A percentile compares a stretch with the other conserved stretches of the same genome.
Conservation (phyloP, 92 coral and sea anemone species). For the Anthopleura xanthogrammica region DNA sequence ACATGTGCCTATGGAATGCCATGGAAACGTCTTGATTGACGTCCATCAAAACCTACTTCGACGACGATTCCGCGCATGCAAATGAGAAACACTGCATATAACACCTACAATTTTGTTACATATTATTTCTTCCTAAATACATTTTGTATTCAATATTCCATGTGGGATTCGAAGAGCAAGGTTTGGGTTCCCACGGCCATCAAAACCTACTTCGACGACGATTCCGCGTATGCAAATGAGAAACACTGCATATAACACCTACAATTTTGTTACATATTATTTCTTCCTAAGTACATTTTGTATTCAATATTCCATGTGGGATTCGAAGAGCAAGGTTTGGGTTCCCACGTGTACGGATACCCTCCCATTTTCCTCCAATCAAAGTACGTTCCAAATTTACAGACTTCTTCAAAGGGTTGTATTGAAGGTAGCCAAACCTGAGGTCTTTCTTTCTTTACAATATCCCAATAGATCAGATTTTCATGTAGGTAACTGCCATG, state of each 20-base stretch:
- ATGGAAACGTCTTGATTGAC: too few species aligned
- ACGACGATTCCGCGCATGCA: background rate
- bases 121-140: constrained; percentile 72
- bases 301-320: constrained; percentile 61
- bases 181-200: constrained; percentile 23
- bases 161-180: constrained; percentile 59
- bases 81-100: background rate
- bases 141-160: constrained; percentile 56
- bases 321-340: constrained; percentile 60
- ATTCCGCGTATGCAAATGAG: background rate
- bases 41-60: too few species aligned
- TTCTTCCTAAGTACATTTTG: constrained; percentile 73
- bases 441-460: constrained; percentile 37
- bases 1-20: too few species aligned
- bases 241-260: too few species aligned
- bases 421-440: constrained; percentile 80
- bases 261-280: constrained; percentile 37
- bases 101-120: constrained; percentile 11
- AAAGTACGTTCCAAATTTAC: constrained; percentile 69
- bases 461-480: constrained; percentile 77
- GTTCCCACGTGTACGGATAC: constrained; percentile 76
- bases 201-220: too few species aligned
- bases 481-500: constrained; percentile 93
- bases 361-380: constrained; percentile 90
- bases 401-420: constrained; percentile 65